These are phyloP conservation scores for Eupsittula cactorum DNA, from an alignment of 2,113 vertebrate genomes.

Conservation along the genomic window DNA sequence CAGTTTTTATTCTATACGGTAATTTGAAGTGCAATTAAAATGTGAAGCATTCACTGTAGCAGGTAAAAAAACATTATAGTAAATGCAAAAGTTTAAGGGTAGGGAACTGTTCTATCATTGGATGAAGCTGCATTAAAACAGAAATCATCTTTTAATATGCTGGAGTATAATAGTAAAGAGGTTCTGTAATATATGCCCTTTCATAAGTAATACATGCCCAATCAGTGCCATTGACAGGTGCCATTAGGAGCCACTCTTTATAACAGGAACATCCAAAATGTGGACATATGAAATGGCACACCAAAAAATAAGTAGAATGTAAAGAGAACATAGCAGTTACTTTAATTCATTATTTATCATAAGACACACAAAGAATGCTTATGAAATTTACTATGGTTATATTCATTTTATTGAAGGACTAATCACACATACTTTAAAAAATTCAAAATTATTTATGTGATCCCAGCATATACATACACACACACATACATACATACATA, in stretches of 20 bases:
- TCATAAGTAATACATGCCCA: background rate
- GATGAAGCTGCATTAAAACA: background rate
- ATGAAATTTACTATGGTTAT: background rate
- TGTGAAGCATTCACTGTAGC: background rate
- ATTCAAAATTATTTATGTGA: background rate
- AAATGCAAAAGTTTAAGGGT: background rate
- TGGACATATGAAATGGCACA: background rate
- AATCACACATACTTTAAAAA: background rate
- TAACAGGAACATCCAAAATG: background rate
- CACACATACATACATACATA: background rate
- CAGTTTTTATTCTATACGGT: background rate
- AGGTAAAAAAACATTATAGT: background rate
- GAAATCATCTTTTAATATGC: background rate
- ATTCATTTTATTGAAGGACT: background rate
- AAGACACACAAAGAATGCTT: background rate
- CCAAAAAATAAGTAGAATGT: background rate
- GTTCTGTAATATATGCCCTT: background rate
- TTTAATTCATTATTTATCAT: background rate
- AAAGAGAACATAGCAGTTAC: background rate
- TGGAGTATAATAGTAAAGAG: background rate
- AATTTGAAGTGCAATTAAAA: background rate
- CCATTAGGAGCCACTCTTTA: background rate
- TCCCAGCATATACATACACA: background rate
- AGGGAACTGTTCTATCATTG: background rate
- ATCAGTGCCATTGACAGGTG: background rate